A percentile compares a stretch with the other conserved stretches of the same genome.
phyloP scores from a whole-genome alignment of 2,888 invertebrate species.

The Tholera decimalis region DNA sequence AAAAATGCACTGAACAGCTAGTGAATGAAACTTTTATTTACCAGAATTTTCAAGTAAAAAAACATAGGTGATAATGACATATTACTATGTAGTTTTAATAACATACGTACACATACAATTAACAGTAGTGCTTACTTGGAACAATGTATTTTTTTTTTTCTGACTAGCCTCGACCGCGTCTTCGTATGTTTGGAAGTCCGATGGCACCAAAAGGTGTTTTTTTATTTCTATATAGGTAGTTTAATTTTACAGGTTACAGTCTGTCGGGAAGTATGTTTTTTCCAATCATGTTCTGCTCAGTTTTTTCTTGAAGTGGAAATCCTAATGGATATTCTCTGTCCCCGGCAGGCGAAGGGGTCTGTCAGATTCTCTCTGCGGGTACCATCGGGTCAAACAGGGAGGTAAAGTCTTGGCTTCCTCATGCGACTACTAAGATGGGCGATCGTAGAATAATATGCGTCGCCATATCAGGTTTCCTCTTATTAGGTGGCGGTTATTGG shows the following conservation, averaged over 20 bases:
- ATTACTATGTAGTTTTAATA: slow-evolving; percentile 17
- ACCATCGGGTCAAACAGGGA: too few species aligned
- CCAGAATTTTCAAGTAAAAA: not conserved
- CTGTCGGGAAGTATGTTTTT: not conserved
- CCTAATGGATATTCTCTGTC: too few species aligned
- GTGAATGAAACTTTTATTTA: not conserved
- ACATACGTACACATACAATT: slow-evolving; percentile 43
- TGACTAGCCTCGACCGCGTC: not conserved
- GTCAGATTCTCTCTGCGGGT: too few species aligned
- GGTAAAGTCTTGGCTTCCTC: too few species aligned
- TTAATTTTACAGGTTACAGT: not conserved
- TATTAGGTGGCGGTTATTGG: too few species aligned
- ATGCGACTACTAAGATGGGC: too few species aligned
- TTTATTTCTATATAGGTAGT: not conserved
- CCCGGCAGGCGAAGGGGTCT: too few species aligned
- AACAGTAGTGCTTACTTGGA: slow-evolving; percentile 1
- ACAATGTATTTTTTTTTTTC: not conserved
- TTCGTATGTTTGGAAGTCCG: not conserved
- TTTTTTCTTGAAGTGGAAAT: too few species aligned
- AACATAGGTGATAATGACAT: slow-evolving; percentile 23
- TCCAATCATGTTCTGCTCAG: too few species aligned
- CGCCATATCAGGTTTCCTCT: too few species aligned
- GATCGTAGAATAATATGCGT: too few species aligned
- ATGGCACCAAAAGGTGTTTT: not conserved
- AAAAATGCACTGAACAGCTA: not conserved